Evolutionary conservation across 1,140 invertebrate species (phyloP).

Genomic region (Drosophila guanche): DNA sequence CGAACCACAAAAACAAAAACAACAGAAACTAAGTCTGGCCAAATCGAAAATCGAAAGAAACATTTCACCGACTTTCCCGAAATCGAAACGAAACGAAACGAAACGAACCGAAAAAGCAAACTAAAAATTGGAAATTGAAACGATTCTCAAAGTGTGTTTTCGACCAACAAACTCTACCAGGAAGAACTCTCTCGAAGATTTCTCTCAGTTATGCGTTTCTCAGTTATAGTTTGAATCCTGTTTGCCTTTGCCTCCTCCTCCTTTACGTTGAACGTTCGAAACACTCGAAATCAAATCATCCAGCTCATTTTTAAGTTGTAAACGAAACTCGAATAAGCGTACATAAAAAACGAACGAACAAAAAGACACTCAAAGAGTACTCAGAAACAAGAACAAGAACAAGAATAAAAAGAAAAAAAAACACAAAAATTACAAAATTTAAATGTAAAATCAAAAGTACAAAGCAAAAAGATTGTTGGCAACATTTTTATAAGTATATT

Average conservation of each 20-base stretch:
- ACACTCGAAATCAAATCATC: no score
- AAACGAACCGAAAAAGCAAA: no score
- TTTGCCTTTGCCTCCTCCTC: slow-evolving; percentile 48
- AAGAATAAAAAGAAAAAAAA: slow-evolving; percentile 25
- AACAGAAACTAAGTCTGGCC: background rate
- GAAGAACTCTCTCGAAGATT: slow-evolving; percentile 48
- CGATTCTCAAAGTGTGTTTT: slow-evolving; percentile 70
- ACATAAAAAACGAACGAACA: slow-evolving; percentile 5
- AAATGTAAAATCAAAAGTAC: slow-evolving; percentile 80
- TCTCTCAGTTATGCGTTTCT: slow-evolving; percentile 61
- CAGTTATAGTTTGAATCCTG: slow-evolving; percentile 19
- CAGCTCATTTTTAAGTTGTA: no score
- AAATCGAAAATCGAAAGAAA: slow-evolving; percentile 27
- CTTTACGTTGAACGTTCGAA: no score
- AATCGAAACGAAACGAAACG: slow-evolving; percentile 5
- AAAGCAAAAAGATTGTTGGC: slow-evolving; percentile 81
- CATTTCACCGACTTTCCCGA: slow-evolving; percentile 48
- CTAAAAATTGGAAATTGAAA: slow-evolving; percentile 19
- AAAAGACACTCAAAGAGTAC: slow-evolving; percentile 15
- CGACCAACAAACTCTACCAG: slow-evolving; percentile 50
- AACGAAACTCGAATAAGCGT: slow-evolving; percentile 1
- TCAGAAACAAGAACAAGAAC: slow-evolving; percentile 18
- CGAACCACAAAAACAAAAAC: slow-evolving; percentile 25
- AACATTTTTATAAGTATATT: slow-evolving; percentile 79
- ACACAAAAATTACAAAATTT: slow-evolving; percentile 63